Conservation (phyloP, 1,140 invertebrate species). For the Melitaea cinxia region DNA sequence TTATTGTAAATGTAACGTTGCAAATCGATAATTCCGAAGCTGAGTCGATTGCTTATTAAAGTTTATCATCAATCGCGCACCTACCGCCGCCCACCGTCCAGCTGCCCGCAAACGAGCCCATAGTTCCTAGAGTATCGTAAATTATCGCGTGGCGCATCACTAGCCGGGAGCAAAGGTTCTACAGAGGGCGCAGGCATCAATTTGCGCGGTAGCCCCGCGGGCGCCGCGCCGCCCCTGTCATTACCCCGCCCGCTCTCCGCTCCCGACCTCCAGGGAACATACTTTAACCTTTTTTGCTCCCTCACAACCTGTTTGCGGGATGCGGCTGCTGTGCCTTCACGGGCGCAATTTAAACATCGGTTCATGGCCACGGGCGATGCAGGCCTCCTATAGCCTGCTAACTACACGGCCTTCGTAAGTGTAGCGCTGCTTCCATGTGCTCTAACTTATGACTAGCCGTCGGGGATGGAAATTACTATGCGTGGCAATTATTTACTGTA, state of each 20-base stretch:
- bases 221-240: constrained; percentile 77
- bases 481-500: constrained; percentile 27
- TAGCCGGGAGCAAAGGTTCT: constrained; percentile 78
- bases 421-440: constrained; percentile 32
- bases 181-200: constrained; percentile 77
- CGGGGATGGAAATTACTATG: constrained; percentile 28
- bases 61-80: constrained; percentile 27
- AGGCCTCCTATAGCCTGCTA: constrained; percentile 33
- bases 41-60: constrained; percentile 21
- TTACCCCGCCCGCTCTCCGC: constrained; percentile 58
- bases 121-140: constrained; percentile 52
- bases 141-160: constrained; percentile 72
- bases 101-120: constrained; percentile 48
- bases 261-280: constrained; percentile 64
- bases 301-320: constrained; percentile 75
- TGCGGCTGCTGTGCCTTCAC: constrained; percentile 64
- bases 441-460: constrained; percentile 47
- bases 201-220: constrained; percentile 78
- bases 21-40: constrained; percentile 7
- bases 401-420: constrained; percentile 28
- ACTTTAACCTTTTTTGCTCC: constrained; percentile 81
- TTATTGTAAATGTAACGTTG: background rate
- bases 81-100: constrained; percentile 38
- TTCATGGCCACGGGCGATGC: constrained; percentile 75
- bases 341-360: constrained; percentile 70